phyloP scores from a whole-genome alignment of 2,888 invertebrate genomes.

The Biston stratarius region DNA sequence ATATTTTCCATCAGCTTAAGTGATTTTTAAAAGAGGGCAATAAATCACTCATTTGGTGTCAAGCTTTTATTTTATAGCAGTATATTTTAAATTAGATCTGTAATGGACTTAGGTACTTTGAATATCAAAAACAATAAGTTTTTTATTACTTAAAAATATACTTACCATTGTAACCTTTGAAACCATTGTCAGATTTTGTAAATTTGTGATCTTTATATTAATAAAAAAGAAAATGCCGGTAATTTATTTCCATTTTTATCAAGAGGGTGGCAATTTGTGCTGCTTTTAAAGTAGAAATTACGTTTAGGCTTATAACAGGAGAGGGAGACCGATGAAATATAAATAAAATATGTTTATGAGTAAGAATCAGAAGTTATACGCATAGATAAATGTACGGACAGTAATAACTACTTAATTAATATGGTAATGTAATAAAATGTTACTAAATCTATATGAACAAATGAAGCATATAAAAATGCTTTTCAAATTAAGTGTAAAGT shows the following conservation, averaged over 20 bases:
- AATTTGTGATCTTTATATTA: slow-evolving; percentile 10
- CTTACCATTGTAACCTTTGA: neutral
- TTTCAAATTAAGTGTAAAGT: slow-evolving; percentile 25
- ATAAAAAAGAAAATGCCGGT: slow-evolving; percentile 9
- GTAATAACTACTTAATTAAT: neutral
- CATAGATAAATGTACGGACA: neutral
- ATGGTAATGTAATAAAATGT: no score
- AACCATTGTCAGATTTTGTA: neutral
- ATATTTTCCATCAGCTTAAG: neutral
- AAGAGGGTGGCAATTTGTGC: slow-evolving; percentile 16
- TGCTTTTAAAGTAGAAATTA: slow-evolving; percentile 21
- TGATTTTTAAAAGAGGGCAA: slow-evolving; percentile 15
- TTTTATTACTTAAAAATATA: neutral
- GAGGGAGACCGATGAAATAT: neutral
- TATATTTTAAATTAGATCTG: neutral
- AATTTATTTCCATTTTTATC: slow-evolving; percentile 19
- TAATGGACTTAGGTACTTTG: neutral
- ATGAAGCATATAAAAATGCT: neutral
- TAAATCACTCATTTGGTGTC: slow-evolving; percentile 24
- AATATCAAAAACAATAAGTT: neutral
- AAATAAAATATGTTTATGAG: slow-evolving; percentile 3
- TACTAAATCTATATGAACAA: no score
- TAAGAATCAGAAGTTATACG: neutral
- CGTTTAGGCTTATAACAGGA: slow-evolving; percentile 9
- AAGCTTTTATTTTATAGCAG: neutral